Percentiles rank a stretch among this genome's conserved stretches.
These are phyloP conservation scores for Eupelmus urozonus DNA, from an alignment of 2,888 invertebrate species.

Conservation along the genomic window DNA sequence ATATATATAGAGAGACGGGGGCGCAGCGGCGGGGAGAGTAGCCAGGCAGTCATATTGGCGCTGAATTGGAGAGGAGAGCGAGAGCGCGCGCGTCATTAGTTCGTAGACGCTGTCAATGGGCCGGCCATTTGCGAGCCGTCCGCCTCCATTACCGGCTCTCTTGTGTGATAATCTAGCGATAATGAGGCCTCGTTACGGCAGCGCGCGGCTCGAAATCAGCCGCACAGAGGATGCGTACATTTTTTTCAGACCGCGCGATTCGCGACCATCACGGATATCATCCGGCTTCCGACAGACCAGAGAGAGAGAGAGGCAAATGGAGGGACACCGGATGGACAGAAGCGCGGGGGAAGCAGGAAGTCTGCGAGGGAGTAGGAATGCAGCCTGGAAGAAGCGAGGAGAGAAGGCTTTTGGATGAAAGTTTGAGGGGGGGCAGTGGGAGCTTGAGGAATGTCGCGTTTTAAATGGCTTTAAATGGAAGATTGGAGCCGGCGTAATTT, in stretches of 20 bases:
- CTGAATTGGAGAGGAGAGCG: constrained; percentile 71
- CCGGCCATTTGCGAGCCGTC: constrained; percentile 62
- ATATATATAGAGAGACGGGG: not conserved
- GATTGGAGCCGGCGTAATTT: too few species aligned
- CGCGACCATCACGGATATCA: too few species aligned
- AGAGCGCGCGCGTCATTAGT: constrained; percentile 69
- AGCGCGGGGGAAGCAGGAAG: not conserved
- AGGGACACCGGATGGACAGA: not conserved
- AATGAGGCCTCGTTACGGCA: constrained; percentile 71
- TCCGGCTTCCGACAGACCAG: too few species aligned
- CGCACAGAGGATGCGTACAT: not conserved
- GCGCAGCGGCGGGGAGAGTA: not conserved
- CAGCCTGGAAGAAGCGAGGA: too few species aligned
- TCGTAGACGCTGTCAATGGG: constrained; percentile 72
- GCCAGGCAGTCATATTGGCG: constrained; percentile 63
- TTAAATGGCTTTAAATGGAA: not conserved
- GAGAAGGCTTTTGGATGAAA: too few species aligned
- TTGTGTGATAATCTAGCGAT: constrained; percentile 73
- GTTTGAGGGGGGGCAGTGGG: too few species aligned
- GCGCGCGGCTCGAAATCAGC: not conserved
- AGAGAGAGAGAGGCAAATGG: too few species aligned
- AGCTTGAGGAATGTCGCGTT: not conserved
- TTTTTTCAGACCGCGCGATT: not conserved
- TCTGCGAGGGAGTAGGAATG: constrained; percentile 7
- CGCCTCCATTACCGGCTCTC: constrained; percentile 48